These are phyloP conservation scores for Schrankia costaestrigalis DNA, from an alignment of 2,888 invertebrate species.

Conservation along the genomic window DNA sequence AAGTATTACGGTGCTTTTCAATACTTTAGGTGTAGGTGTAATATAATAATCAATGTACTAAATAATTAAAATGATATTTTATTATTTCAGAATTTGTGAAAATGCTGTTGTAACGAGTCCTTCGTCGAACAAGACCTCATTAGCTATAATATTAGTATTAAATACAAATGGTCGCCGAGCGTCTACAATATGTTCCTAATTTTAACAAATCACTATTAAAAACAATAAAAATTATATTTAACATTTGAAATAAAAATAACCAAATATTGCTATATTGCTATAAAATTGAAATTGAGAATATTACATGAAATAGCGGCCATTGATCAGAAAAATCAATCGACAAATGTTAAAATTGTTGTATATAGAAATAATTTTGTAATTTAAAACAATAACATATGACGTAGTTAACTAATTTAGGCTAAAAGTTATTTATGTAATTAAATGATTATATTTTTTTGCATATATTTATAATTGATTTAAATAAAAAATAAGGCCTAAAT, in stretches of 20 bases:
- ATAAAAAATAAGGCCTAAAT: slow-evolving; percentile 14
- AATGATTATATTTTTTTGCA: slow-evolving; percentile 30
- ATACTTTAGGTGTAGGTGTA: too few relatives aligned
- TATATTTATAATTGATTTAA: slow-evolving; percentile 10
- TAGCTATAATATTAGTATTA: slow-evolving; percentile 50
- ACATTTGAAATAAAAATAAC: too few relatives aligned
- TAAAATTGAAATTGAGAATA: too few relatives aligned
- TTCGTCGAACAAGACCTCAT: slow-evolving; percentile 55
- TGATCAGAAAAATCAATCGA: slow-evolving; percentile 10
- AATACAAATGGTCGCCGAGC: slow-evolving; percentile 16
- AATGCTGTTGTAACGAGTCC: slow-evolving; percentile 74
- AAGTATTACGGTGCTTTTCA: too few relatives aligned
- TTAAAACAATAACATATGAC: slow-evolving; percentile 34
- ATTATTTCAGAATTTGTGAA: slow-evolving; percentile 80
- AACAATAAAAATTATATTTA: too few relatives aligned
- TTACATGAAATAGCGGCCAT: slow-evolving; percentile 1
- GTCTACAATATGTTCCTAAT: slow-evolving; percentile 6
- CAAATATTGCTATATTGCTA: too few relatives aligned
- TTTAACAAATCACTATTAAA: slow-evolving; percentile 10
- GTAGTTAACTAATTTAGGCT: slow-evolving; percentile 43
- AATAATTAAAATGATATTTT: too few relatives aligned
- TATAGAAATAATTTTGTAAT: slow-evolving; percentile 43
- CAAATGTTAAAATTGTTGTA: slow-evolving; percentile 33
- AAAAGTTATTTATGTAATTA: slow-evolving; percentile 19
- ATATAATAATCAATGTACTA: too few relatives aligned